A percentile compares a stretch with the other conserved stretches of the same genome.
phyloP scores from a whole-genome alignment of 2,888 invertebrate genomes.

The Drosophila sordidapex region DNA sequence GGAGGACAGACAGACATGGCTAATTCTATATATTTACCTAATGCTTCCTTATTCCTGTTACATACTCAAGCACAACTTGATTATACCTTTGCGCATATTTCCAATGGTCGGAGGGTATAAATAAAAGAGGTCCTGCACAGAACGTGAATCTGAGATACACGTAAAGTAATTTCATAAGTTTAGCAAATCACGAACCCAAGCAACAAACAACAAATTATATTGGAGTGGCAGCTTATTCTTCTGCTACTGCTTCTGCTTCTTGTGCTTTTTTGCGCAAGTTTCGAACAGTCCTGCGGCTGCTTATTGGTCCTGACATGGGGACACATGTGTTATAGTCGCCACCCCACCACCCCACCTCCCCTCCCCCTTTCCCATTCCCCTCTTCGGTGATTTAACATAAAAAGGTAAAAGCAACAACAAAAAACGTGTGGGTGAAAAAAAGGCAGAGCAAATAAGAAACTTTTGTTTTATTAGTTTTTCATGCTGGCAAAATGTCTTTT shows the following conservation, averaged over 20 bases:
- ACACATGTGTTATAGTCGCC: constrained; percentile 66
- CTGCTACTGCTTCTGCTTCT: constrained; percentile 6
- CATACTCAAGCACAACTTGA: background rate
- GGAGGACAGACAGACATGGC: background rate
- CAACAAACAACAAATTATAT: constrained; percentile 65
- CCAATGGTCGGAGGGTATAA: background rate
- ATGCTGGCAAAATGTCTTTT: constrained; percentile 73
- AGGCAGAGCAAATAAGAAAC: constrained; percentile 59
- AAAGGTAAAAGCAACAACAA: constrained; percentile 65
- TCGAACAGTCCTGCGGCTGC: constrained; percentile 73
- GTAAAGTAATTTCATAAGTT: constrained; percentile 83
- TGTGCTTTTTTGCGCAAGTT: constrained; percentile 59
- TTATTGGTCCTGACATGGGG: constrained; percentile 78
- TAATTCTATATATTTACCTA: background rate
- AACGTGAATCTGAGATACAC: constrained; percentile 66
- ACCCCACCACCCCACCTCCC: background rate
- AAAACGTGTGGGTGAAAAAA: constrained; percentile 26
- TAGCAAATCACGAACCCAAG: constrained; percentile 81
- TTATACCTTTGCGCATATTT: background rate
- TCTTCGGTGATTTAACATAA: constrained; percentile 77
- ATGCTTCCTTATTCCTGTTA: background rate
- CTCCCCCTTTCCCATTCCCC: constrained; percentile 5
- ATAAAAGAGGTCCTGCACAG: constrained; percentile 6
- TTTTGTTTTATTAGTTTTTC: constrained; percentile 81
- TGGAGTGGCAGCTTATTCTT: constrained; percentile 10